Evolutionary conservation across 2,113 vertebrate species (phyloP).

Genomic region (Pseudonaja textilis): DNA sequence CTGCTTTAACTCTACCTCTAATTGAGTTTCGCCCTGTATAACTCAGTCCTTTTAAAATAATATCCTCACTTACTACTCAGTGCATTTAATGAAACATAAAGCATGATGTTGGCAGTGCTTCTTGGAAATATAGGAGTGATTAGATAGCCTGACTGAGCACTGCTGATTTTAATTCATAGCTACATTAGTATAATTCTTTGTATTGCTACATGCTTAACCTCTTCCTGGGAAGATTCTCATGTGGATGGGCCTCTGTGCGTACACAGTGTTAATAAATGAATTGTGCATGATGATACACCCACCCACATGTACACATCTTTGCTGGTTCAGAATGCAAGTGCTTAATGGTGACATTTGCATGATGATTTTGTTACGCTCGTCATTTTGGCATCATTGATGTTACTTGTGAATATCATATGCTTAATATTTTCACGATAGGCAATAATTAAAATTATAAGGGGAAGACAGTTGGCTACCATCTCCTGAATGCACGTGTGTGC

Average conservation of each 20-base stretch:
- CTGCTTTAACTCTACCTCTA: neutral
- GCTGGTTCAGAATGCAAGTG: neutral
- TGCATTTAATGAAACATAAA: slow-evolving; percentile 38
- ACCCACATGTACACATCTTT: neutral
- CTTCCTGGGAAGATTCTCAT: neutral
- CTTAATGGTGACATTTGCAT: neutral
- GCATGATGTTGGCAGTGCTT: slow-evolving; percentile 1
- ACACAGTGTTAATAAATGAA: neutral
- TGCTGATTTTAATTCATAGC: slow-evolving; percentile 40
- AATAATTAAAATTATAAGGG: neutral
- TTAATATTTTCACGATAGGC: neutral
- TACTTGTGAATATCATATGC: neutral
- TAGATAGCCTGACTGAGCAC: slow-evolving; percentile 54
- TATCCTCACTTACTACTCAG: neutral
- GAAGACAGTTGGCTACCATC: neutral
- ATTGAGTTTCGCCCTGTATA: neutral
- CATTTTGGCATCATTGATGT: neutral
- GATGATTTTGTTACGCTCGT: neutral
- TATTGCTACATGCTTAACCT: slow-evolving; percentile 34
- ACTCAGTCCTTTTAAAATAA: neutral
- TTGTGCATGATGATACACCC: neutral
- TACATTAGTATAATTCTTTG: slow-evolving; percentile 19
- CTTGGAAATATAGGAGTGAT: slow-evolving; percentile 50
- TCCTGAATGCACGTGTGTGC: neutral
- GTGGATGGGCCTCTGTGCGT: neutral